Base-by-base conservation (phyloP, 2,797 vertebrate genomes). In the Pempheris klunzingeri region DNA sequence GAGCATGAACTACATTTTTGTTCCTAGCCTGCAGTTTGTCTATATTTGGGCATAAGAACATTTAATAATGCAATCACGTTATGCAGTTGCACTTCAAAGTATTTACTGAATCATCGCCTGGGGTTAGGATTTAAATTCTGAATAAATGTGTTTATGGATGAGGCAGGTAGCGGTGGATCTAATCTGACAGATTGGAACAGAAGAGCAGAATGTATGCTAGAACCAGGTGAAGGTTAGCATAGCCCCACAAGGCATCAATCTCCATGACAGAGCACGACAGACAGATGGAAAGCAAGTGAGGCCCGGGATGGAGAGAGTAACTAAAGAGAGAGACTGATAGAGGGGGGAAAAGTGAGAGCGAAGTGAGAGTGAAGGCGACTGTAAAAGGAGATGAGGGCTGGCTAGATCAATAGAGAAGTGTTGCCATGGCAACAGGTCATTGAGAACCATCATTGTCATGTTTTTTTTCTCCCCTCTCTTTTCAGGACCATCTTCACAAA, bases 51-150 rank as follows among this genome's bases (percentile, higher is more conserved):
- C 82, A 87, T 75, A 80, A 87, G 87, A 87, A 86, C 88, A 88
- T 90, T 92, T 90, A 90, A 91, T 90, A 94, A 90, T 81, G 77
- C 87, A 90, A 90, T 90, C 90, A 90, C 80, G 81, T 87, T 85
- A 91, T 76, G 86, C 91, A 88, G 91, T 92, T 90, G 91, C 88
- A 92, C 92, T 94, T 95, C 92, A 91, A 93, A 93, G 92, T 94
- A 92, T 93, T 93, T 93, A 93, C 85, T 86, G 90, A 92, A 86
- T 89, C 90, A 86, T 81, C 12, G 89, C 92, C 92, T 4, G 78
- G 80, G 90, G 92, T 90, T 77, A 80, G 90, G 88, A 93, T 93
- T 92, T 91, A 91, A 80, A 90, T 91, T 89, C 85, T 86, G 92
- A 94, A 92, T 92, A 90, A 94, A 92, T 88, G 91, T 91, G 91